These are phyloP conservation scores for Labeo rohita DNA, from an alignment of 2,113 vertebrate genomes.

Conservation along the genomic window DNA sequence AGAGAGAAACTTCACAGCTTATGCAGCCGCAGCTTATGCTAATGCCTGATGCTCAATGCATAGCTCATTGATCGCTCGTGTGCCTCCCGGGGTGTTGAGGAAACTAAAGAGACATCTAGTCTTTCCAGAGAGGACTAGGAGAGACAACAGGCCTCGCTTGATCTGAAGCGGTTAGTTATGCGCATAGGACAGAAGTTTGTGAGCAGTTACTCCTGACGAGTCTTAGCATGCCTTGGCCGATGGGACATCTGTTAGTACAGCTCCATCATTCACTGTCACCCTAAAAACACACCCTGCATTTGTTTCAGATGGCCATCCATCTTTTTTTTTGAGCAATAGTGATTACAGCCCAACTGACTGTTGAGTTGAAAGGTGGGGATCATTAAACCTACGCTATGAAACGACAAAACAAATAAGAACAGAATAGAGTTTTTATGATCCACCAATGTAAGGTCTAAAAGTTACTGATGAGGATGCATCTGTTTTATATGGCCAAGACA, in stretches of 20 bases:
- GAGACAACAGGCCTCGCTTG: neutral
- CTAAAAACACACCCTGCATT: constrained; percentile 3
- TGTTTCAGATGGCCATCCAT: constrained; percentile 14
- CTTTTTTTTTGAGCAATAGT: constrained; percentile 23
- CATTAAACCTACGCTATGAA: neutral
- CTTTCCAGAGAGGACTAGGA: neutral
- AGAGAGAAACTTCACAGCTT: constrained; percentile 16
- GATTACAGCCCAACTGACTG: neutral
- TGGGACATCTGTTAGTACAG: constrained; percentile 21
- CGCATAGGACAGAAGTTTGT: constrained; percentile 31
- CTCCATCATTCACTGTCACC: constrained; percentile 5
- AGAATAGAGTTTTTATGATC: neutral
- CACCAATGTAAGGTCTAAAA: neutral
- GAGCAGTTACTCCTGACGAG: constrained; percentile 18
- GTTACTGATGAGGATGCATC: neutral
- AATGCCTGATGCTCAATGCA: constrained; percentile 1
- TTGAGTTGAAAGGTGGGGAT: neutral
- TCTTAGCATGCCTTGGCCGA: neutral
- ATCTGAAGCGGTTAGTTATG: constrained; percentile 3
- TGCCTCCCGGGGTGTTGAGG: constrained; percentile 8
- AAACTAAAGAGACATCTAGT: constrained; percentile 13
- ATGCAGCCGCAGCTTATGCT: constrained; percentile 15
- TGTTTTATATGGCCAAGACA: neutral
- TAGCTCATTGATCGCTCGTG: constrained; percentile 26
- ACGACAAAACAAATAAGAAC: neutral